These are phyloP conservation scores for Empis livida DNA, from an alignment of 2,888 invertebrate genomes.

Conservation along the genomic window DNA sequence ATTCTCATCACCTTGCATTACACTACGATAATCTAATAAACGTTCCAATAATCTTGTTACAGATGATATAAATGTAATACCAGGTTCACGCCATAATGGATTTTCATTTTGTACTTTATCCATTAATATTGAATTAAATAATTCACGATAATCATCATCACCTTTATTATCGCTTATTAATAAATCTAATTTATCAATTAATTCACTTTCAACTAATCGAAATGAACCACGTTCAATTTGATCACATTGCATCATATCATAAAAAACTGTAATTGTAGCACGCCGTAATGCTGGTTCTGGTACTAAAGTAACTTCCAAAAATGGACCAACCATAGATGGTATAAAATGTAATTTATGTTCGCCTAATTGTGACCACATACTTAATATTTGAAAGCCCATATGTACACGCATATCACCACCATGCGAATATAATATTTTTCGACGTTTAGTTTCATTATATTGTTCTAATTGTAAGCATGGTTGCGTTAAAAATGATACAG, in stretches of 20 bases:
- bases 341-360: conserved; percentile 80
- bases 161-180: conserved; percentile 88
- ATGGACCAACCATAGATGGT: conserved; percentile 85
- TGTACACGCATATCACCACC: conserved; percentile 83
- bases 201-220: conserved; percentile 79
- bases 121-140: conserved; percentile 90
- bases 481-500: conserved; percentile 69
- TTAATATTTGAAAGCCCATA: conserved; percentile 84
- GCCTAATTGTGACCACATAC: conserved; percentile 84
- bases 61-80: conserved; percentile 83
- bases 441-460: conserved; percentile 65
- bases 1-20: conserved; percentile 91
- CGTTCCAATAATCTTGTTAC: conserved; percentile 79
- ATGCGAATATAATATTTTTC: conserved; percentile 65
- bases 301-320: conserved; percentile 84
- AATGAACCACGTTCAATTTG: conserved; percentile 71
- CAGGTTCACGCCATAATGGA: conserved; percentile 84
- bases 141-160: conserved; percentile 79
- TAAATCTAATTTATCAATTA: conserved; percentile 88
- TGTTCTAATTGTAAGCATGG: conserved; percentile 67
- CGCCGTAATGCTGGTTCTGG: conserved; percentile 74
- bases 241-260: conserved; percentile 92
- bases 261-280: conserved; percentile 83
- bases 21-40: conserved; percentile 84
- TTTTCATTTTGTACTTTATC: conserved; percentile 74